These are phyloP conservation scores for Dasypogon diadema DNA, from an alignment of 2,888 invertebrate genomes.

Conservation along the genomic window DNA sequence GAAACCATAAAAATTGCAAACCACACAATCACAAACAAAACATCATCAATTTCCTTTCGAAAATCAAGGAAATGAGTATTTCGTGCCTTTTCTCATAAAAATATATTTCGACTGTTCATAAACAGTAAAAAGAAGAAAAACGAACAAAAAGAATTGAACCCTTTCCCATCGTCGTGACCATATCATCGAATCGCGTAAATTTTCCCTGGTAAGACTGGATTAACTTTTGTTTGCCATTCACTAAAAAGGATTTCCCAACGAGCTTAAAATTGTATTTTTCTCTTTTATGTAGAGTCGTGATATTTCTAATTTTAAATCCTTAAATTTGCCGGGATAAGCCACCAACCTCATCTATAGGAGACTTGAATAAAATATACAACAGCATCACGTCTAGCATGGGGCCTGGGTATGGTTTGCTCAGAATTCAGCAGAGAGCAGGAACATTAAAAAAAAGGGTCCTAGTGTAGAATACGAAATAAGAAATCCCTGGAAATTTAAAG, in stretches of 20 bases:
- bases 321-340: slow-evolving; percentile 37
- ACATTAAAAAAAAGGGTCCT: slow-evolving; percentile 28
- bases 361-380: neutral
- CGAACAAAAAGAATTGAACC: too few species aligned
- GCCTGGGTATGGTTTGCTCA: neutral
- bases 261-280: slow-evolving; percentile 16
- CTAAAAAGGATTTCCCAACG: slow-evolving; percentile 30
- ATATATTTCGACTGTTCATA: too few species aligned
- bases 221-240: slow-evolving; percentile 38
- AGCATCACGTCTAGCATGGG: neutral
- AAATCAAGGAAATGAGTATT: too few species aligned
- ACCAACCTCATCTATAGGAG: neutral
- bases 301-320: slow-evolving; percentile 48
- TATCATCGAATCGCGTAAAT: slow-evolving; percentile 33
- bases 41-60: too few species aligned
- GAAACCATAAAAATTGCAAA: too few species aligned
- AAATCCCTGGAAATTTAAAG: slow-evolving; percentile 12
- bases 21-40: too few species aligned
- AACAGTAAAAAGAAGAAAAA: neutral
- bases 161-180: slow-evolving; percentile 1
- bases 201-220: slow-evolving; percentile 23
- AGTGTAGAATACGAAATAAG: slow-evolving; percentile 24
- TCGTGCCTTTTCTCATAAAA: too few species aligned
- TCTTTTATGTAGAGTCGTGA: slow-evolving; percentile 16
- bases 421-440: neutral